Conservation (phyloP, 2,797 vertebrate species). For the Triplophysa bombifrons region DNA sequence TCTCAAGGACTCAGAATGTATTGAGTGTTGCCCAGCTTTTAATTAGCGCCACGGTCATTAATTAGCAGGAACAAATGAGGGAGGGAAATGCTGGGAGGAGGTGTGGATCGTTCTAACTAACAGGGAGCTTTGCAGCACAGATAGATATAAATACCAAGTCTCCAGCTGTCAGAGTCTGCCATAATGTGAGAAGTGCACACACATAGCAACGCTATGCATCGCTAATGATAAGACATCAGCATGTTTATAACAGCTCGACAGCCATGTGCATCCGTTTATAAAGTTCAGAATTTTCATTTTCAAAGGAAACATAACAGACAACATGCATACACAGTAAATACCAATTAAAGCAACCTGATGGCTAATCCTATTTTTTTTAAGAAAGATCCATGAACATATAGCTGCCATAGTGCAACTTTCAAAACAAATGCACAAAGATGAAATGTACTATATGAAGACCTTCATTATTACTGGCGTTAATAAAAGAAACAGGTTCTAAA, state of each 20-base stretch:
- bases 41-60: constrained; percentile 69
- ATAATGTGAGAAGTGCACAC: constrained; percentile 52
- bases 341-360: constrained; percentile 18
- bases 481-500: too few species aligned
- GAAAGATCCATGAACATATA: too few species aligned
- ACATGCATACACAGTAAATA: constrained; percentile 5
- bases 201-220: constrained; percentile 28
- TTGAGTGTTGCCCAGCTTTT: constrained; percentile 59
- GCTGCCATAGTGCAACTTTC: too few species aligned
- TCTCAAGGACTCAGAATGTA: constrained; percentile 54
- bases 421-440: too few species aligned
- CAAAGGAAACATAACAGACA: background rate
- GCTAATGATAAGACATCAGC: constrained; percentile 43
- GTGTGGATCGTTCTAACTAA: constrained; percentile 42
- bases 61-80: constrained; percentile 62
- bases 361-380: background rate
- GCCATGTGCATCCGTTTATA: constrained; percentile 31
- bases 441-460: too few species aligned
- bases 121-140: constrained; percentile 41
- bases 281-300: constrained; percentile 6
- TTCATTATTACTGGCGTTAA: too few species aligned
- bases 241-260: constrained; percentile 34
- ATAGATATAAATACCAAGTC: constrained; percentile 64
- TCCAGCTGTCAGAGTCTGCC: constrained; percentile 54
- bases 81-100: constrained; percentile 23